Evolutionary conservation across 1,140 invertebrate species (phyloP).

Genomic region (Sycophaga agraensis): DNA sequence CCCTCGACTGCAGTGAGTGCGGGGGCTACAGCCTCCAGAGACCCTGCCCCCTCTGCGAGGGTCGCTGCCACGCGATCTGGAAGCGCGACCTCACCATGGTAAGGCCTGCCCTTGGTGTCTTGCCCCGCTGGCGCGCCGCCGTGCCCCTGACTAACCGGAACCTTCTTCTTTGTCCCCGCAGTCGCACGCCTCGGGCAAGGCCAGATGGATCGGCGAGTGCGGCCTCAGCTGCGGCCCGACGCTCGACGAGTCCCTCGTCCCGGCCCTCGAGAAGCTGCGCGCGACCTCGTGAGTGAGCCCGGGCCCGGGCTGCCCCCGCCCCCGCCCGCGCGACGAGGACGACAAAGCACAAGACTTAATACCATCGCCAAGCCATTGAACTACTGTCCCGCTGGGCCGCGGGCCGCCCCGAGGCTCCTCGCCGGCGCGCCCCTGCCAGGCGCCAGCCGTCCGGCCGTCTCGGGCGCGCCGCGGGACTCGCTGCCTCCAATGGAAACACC

Average conservation of each 20-base stretch:
- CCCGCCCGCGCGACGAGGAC: too few relatives aligned
- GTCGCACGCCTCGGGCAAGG: conserved; percentile 74
- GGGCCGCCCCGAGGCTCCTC: too few relatives aligned
- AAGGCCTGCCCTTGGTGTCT: too few relatives aligned
- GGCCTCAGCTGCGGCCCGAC: conserved; percentile 53
- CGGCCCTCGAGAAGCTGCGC: conserved; percentile 51
- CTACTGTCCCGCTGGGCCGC: not conserved
- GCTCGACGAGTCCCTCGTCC: conserved; percentile 50
- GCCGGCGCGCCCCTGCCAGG: too few relatives aligned
- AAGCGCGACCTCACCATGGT: conserved; percentile 77
- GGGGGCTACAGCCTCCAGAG: conserved; percentile 77
- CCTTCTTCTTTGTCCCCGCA: conserved; percentile 55
- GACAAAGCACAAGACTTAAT: conserved; percentile 55
- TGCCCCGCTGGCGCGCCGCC: too few relatives aligned
- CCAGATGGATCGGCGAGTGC: conserved; percentile 73
- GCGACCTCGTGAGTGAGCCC: conserved; percentile 53
- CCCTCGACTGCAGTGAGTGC: conserved; percentile 78
- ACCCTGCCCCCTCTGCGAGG: conserved; percentile 77
- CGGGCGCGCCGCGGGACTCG: too few relatives aligned
- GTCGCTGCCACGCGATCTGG: conserved; percentile 73
- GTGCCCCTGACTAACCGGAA: too few relatives aligned
- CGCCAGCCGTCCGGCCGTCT: too few relatives aligned
- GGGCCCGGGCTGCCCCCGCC: too few relatives aligned
- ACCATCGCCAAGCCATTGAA: conserved; percentile 36
- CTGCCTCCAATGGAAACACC: too few relatives aligned